phyloP scores from a whole-genome alignment of 2,113 vertebrate species.

The Dipodomys spectabilis region DNA sequence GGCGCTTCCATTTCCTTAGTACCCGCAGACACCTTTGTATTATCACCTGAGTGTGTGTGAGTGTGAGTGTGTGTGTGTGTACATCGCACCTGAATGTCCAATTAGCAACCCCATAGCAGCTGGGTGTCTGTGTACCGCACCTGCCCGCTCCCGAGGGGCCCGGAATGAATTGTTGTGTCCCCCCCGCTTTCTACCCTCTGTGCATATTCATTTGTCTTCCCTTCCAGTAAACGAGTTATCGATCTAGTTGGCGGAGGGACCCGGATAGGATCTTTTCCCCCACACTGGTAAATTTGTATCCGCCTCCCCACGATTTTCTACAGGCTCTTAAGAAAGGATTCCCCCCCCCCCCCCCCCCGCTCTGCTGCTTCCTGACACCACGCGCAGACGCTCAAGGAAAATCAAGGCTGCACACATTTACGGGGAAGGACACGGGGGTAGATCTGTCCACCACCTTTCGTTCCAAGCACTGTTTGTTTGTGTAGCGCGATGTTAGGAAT shows the following conservation, averaged over 20 bases:
- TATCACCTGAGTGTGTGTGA: background rate
- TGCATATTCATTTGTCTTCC: background rate
- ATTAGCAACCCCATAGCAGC: no score
- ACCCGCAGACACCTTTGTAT: background rate
- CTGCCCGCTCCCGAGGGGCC: background rate
- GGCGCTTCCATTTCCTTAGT: background rate
- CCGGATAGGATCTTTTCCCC: background rate
- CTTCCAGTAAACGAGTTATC: background rate
- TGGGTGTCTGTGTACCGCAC: no score
- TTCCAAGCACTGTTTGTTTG: conserved; percentile 18
- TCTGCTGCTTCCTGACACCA: background rate
- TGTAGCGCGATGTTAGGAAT: conserved; percentile 32
- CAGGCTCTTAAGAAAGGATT: background rate
- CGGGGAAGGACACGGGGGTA: background rate
- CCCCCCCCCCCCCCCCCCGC: background rate
- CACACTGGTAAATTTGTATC: background rate
- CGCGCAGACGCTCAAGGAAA: background rate
- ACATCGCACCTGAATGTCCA: no score
- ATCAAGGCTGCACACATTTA: background rate
- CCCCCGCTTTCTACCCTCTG: background rate
- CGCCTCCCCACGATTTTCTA: background rate
- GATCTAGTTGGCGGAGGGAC: background rate
- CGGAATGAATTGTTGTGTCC: background rate
- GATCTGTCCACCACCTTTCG: conserved; percentile 20
- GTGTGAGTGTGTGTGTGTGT: no score